A percentile compares a stretch with the other conserved stretches of the same genome.
Evolutionary conservation across 2,113 vertebrate genomes (phyloP).

Genomic region (Pagrus major): DNA sequence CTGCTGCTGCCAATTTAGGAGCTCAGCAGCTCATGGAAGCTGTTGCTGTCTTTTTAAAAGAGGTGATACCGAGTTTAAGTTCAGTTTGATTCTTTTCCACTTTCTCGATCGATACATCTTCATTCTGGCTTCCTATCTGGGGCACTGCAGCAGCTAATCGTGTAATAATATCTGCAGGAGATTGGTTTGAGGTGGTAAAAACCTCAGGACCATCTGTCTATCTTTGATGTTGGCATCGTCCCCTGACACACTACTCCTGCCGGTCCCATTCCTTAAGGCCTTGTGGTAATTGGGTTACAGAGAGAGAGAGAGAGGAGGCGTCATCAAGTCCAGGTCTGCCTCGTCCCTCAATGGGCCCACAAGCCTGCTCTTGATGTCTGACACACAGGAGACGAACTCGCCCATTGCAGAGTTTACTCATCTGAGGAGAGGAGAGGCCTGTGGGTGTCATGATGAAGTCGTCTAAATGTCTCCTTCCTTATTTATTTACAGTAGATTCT

Average conservation of each 20-base stretch:
- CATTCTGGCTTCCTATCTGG: slow-evolving; percentile 46
- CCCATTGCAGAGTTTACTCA: slow-evolving; percentile 5
- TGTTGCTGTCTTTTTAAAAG: slow-evolving; percentile 1
- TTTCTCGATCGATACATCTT: slow-evolving; percentile 39
- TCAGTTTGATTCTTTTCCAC: slow-evolving; percentile 26
- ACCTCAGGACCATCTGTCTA: slow-evolving; percentile 71
- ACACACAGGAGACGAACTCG: slow-evolving; percentile 57
- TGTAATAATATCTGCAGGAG: slow-evolving; percentile 50
- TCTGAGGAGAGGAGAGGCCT: background rate
- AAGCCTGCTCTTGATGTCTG: slow-evolving; percentile 68
- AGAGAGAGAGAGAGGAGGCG: slow-evolving; percentile 13
- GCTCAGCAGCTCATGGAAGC: slow-evolving; percentile 24
- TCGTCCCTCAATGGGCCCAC: slow-evolving; percentile 49
- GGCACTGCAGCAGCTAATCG: slow-evolving; percentile 38
- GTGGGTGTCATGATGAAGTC: background rate
- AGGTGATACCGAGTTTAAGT: slow-evolving; percentile 27
- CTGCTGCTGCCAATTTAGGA: slow-evolving; percentile 37
- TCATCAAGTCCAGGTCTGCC: slow-evolving; percentile 48
- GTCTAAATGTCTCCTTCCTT: slow-evolving; percentile 1
- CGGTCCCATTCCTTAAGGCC: slow-evolving; percentile 57
- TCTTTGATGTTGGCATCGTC: slow-evolving; percentile 60
- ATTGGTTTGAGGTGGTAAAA: slow-evolving; percentile 65
- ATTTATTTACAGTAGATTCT: slow-evolving; percentile 30
- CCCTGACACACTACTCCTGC: slow-evolving; percentile 54
- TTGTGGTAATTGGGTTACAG: slow-evolving; percentile 69